Conservation (phyloP, 2,888 invertebrate species). For the Agrotis clavis region DNA sequence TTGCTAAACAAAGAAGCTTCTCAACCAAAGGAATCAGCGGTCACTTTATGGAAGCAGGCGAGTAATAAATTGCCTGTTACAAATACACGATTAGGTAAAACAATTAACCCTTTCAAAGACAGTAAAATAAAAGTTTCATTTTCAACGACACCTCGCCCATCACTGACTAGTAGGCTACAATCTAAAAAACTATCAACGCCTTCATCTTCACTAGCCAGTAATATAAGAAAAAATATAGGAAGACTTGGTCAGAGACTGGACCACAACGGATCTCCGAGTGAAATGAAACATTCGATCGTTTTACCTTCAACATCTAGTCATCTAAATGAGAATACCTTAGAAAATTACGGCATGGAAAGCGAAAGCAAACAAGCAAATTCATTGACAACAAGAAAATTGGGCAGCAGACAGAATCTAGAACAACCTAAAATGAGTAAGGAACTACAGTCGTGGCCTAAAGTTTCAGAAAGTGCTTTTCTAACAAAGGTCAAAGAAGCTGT, state of each 20-base stretch:
- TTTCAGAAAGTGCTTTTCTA: conserved; percentile 69
- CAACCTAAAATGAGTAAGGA: conserved; percentile 6
- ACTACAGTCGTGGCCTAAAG: conserved; percentile 64
- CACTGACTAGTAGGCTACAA: background rate
- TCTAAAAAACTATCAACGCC: conserved; percentile 17
- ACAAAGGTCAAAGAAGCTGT: conserved; percentile 73
- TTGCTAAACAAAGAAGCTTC: conserved; percentile 12
- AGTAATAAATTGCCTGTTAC: conserved; percentile 24
- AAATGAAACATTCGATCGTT: conserved; percentile 41
- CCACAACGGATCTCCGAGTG: conserved; percentile 43
- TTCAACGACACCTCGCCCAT: conserved; percentile 53
- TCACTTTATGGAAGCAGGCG: conserved; percentile 29
- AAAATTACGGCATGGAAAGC: background rate
- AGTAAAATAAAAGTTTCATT: conserved; percentile 50
- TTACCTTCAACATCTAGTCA: conserved; percentile 10
- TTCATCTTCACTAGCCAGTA: conserved; percentile 1
- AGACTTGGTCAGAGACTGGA: conserved; percentile 21
- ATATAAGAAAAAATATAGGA: conserved; percentile 7
- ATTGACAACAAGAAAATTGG: background rate
- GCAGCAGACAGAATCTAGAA: conserved; percentile 11
- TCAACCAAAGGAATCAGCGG: conserved; percentile 37
- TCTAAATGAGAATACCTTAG: conserved; percentile 4
- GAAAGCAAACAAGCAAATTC: conserved; percentile 4
- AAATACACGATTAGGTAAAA: conserved; percentile 39
- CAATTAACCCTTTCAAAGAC: conserved; percentile 50